These are phyloP conservation scores for Drosophila kikkawai DNA, from an alignment of 1,140 invertebrate genomes.

Conservation along the genomic window DNA sequence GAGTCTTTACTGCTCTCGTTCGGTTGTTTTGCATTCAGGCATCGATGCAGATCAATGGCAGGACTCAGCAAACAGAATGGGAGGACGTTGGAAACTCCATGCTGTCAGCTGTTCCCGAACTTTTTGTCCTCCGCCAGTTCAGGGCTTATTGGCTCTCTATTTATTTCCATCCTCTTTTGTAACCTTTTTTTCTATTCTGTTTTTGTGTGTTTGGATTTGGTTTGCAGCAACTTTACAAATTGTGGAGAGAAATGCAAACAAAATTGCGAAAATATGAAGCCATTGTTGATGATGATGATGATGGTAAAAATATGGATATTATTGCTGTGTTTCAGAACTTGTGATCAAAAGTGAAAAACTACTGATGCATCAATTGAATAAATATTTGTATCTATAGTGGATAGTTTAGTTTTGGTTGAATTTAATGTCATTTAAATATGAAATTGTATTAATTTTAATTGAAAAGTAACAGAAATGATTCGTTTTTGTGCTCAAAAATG, in stretches of 20 bases:
- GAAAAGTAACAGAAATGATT: neutral
- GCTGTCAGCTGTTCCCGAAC: slow-evolving; percentile 50
- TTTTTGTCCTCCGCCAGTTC: slow-evolving; percentile 40
- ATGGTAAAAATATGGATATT: slow-evolving; percentile 42
- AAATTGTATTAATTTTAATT: neutral
- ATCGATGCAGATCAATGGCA: slow-evolving; percentile 77
- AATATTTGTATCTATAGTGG: neutral
- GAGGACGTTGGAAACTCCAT: slow-evolving; percentile 1
- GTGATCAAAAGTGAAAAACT: slow-evolving; percentile 13
- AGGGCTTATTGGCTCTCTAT: slow-evolving; percentile 49
- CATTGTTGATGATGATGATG: slow-evolving; percentile 51
- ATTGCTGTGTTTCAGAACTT: slow-evolving; percentile 6
- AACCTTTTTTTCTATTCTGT: slow-evolving; percentile 37
- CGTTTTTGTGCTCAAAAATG: too few species aligned
- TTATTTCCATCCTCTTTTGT: slow-evolving; percentile 44
- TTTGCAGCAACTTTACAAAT: slow-evolving; percentile 75
- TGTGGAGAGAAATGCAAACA: slow-evolving; percentile 61
- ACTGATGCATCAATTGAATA: slow-evolving; percentile 14
- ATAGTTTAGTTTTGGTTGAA: neutral
- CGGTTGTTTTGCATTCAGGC: slow-evolving; percentile 45
- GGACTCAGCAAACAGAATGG: slow-evolving; percentile 24
- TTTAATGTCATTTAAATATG: neutral
- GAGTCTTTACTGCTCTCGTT: slow-evolving; percentile 21
- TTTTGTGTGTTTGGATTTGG: slow-evolving; percentile 39
- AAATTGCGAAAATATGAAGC: slow-evolving; percentile 70